Evolutionary conservation across 2,888 invertebrate genomes (phyloP), one percentile per base, ranked within the genome.

Genomic region (Morpho deidamia): DNA sequence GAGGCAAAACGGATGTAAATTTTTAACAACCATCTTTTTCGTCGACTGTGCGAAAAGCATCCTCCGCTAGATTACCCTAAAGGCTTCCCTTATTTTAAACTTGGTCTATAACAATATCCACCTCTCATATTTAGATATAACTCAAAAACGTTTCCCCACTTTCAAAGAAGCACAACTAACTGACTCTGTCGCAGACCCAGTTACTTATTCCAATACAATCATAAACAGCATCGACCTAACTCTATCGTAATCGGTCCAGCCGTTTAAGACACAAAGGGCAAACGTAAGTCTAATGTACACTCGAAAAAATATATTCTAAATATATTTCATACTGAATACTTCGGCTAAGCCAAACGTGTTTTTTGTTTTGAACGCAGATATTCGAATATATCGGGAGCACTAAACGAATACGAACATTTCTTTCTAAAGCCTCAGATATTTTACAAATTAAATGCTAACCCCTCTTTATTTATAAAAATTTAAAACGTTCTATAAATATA

Each of bases 361-460:
- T 52, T 10, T 23, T 53, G 56, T 53, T 52, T 53, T 53, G 53
- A 46, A 54, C 49, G 54, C 44, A 40, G 44, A 56, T 61, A 58
- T 51, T 50, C 59, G 61, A 53, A 57, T 55, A 53, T 40, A 23
- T 23, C 54, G 51, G 61, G 64, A 51, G 55, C 54, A 55, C 45
- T 48, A 41, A 40, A n/a, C n/a, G n/a, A n/a, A 58, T 47, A 61
- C 66, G 63, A 58, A 62, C 65, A 56, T 64, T 55, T 70, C 68
- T 65, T 61, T 53, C 63, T 67, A 68, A 78, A 83, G 83, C 83
- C 83, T 83, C 83, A 66, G 64, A 70, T 68, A 76, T 64, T 69
- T 66, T 68, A 70, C 67, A 67, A 63, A 66, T 78, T 81, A 80
- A 78, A 82, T 79, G 78, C 81, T 83, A 81, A 5, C 23, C 23